phyloP scores from a whole-genome alignment of 2,113 vertebrate genomes.

The Hepsetus odoe region DNA sequence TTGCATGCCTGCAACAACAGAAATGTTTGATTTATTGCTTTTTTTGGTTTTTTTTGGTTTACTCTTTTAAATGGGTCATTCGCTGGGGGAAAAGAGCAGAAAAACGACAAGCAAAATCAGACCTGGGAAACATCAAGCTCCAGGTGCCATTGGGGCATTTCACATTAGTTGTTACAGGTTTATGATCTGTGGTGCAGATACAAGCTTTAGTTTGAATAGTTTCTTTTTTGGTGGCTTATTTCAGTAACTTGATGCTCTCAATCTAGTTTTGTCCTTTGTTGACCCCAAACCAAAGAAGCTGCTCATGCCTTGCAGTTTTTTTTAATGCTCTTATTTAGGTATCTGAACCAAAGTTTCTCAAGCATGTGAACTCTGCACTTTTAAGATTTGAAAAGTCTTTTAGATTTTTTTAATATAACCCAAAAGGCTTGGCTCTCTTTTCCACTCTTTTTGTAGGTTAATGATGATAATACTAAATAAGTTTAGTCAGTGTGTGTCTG shows the following conservation, averaged over 20 bases:
- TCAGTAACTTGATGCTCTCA: no score
- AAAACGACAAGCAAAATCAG: neutral
- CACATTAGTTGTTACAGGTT: neutral
- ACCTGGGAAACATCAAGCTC: neutral
- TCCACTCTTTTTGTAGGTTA: neutral
- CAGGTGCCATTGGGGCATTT: neutral
- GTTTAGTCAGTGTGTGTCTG: neutral
- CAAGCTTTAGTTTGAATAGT: neutral
- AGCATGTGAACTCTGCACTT: no score
- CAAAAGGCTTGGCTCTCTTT: neutral
- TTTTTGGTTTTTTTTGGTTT: neutral
- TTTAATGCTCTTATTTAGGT: no score
- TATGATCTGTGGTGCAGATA: neutral
- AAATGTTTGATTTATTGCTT: slow-evolving; percentile 3
- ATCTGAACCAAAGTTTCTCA: no score
- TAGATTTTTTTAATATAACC: neutral
- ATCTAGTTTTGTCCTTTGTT: no score
- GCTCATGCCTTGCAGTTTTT: no score
- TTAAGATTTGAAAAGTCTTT: neutral
- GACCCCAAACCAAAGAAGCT: no score
- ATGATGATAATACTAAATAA: neutral
- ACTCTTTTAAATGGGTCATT: slow-evolving; percentile 20
- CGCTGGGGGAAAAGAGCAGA: neutral
- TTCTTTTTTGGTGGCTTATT: neutral
- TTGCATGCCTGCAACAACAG: slow-evolving; percentile 3